Conservation (phyloP, 2,888 invertebrate species). For the Xylota sylvarum region DNA sequence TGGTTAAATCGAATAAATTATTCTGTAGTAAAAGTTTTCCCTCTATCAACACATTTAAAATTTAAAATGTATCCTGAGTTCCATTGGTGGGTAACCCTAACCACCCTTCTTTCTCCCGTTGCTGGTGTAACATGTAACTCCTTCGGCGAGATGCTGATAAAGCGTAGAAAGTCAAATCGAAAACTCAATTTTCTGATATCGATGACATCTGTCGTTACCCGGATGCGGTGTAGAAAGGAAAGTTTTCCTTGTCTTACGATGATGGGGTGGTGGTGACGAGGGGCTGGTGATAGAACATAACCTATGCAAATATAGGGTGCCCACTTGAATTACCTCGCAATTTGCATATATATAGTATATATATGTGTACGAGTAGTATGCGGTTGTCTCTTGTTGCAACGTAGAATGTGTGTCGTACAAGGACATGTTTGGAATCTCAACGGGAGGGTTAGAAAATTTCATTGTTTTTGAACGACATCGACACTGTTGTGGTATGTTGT, state of each 20-base stretch:
- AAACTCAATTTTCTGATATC: constrained; percentile 74
- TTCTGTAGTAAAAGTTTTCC: constrained; percentile 51
- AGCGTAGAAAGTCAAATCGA: constrained; percentile 64
- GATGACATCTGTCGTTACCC: constrained; percentile 67
- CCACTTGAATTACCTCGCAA: constrained; percentile 40
- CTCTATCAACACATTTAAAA: constrained; percentile 64
- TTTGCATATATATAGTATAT: constrained; percentile 52
- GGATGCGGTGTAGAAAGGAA: constrained; percentile 44
- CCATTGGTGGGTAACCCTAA: constrained; percentile 4
- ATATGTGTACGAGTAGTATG: not conserved
- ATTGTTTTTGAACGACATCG: constrained; percentile 5
- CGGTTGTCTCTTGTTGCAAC: constrained; percentile 1
- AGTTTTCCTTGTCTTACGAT: constrained; percentile 33
- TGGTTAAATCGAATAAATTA: constrained; percentile 68
- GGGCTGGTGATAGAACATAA: constrained; percentile 28
- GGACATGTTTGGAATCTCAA: not conserved
- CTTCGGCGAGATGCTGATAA: constrained; percentile 36
- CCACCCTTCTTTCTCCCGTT: not conserved
- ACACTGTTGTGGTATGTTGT: not conserved
- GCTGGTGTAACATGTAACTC: not conserved
- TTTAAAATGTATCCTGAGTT: constrained; percentile 48
- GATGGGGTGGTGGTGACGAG: not conserved
- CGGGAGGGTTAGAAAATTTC: not conserved
- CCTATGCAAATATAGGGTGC: constrained; percentile 48
- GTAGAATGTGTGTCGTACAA: constrained; percentile 42